Conservation (phyloP, 2,888 invertebrate species). For the Sussaba pulchella region DNA sequence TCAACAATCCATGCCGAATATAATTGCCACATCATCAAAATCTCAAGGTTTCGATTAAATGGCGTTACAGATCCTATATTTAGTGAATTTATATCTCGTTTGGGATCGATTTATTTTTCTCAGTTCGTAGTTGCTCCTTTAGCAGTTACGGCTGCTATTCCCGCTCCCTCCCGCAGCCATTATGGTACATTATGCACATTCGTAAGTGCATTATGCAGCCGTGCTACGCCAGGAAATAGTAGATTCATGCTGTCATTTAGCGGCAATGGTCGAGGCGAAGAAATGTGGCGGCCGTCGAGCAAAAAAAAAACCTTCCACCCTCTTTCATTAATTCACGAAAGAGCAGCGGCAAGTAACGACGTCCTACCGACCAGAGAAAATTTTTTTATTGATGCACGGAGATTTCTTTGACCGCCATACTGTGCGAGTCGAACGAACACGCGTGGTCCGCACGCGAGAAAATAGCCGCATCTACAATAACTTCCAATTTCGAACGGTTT, state of each 20-base stretch:
- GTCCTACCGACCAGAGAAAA: background rate
- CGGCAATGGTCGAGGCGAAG: constrained; percentile 14
- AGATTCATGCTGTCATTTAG: constrained; percentile 24
- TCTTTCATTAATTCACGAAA: constrained; percentile 56
- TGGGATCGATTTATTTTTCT: no score
- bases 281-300: no score
- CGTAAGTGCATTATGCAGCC: constrained; percentile 52
- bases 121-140: no score
- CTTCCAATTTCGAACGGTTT: constrained; percentile 8
- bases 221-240: constrained; percentile 18
- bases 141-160: constrained; percentile 35
- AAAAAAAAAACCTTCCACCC: constrained; percentile 45
- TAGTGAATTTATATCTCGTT: no score
- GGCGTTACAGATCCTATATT: no score
- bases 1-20: background rate
- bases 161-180: constrained; percentile 48
- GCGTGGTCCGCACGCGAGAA: constrained; percentile 56
- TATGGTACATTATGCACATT: constrained; percentile 57
- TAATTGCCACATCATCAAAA: constrained; percentile 11
- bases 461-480: constrained; percentile 40
- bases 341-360: constrained; percentile 36
- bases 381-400: constrained; percentile 13
- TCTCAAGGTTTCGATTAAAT: background rate
- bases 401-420: constrained; percentile 14
- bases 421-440: constrained; percentile 28